Evolutionary conservation across 2,113 vertebrate species (phyloP).

Genomic region (Thamnophis sirtalis): DNA sequence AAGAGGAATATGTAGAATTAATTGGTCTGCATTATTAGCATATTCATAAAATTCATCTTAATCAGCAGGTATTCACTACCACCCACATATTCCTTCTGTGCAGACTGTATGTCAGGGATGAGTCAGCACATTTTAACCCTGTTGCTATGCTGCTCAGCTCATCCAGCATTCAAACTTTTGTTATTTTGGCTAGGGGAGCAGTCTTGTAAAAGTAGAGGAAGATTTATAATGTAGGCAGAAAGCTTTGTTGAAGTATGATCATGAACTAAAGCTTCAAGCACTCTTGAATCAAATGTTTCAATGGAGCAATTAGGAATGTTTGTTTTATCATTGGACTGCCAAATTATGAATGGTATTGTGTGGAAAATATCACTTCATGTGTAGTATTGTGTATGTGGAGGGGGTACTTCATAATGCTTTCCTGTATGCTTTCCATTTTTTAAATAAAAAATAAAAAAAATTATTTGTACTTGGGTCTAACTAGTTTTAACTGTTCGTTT

Average conservation of each 20-base stretch:
- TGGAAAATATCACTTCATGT: not conserved
- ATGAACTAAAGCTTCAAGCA: not conserved
- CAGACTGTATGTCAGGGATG: slow-evolving; percentile 14
- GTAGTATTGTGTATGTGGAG: no score
- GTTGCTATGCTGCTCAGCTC: not conserved
- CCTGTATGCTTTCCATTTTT: not conserved
- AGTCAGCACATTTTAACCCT: slow-evolving; percentile 26
- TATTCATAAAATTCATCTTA: slow-evolving; percentile 48
- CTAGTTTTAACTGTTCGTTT: not conserved
- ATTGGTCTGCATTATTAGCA: slow-evolving; percentile 37
- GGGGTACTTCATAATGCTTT: not conserved
- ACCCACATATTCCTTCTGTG: slow-evolving; percentile 30
- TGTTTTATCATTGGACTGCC: not conserved
- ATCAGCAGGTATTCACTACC: slow-evolving; percentile 45
- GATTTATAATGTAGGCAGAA: not conserved
- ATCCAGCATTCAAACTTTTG: not conserved
- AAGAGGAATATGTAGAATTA: slow-evolving; percentile 50
- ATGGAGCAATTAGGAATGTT: not conserved
- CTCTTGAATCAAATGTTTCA: not conserved
- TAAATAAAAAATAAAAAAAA: not conserved
- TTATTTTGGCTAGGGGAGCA: not conserved
- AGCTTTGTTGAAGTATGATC: not conserved
- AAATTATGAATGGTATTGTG: not conserved
- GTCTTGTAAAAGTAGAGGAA: not conserved
- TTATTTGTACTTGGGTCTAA: not conserved